These are phyloP conservation scores for Cephus pulcher DNA, from an alignment of 2,888 invertebrate species.

Conservation along the genomic window DNA sequence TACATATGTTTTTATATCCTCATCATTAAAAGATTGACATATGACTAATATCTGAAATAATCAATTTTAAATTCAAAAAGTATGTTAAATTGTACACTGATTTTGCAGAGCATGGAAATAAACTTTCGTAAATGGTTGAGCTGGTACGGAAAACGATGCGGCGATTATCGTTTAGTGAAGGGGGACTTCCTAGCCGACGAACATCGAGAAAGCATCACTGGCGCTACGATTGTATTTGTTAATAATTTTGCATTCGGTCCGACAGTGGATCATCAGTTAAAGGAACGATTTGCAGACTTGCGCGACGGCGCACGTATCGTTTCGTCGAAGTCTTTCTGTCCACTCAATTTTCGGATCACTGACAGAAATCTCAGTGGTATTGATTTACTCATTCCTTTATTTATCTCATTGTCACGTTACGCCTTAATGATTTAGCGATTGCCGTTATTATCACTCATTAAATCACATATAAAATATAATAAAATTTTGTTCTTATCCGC, in stretches of 20 bases:
- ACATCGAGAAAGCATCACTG: conserved; percentile 93
- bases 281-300: conserved; percentile 95
- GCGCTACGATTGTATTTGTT: conserved; percentile 96
- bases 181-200: conserved; percentile 95
- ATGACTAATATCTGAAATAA: neutral
- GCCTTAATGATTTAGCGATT: neutral
- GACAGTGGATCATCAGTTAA: conserved; percentile 95
- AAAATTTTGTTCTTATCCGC: neutral
- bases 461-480: neutral
- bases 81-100: neutral
- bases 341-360: conserved; percentile 97
- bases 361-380: conserved; percentile 94
- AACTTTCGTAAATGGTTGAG: conserved; percentile 96
- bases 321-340: conserved; percentile 98
- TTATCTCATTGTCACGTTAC: neutral
- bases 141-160: conserved; percentile 97
- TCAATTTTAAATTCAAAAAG: neutral
- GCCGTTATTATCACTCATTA: neutral
- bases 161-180: conserved; percentile 90
- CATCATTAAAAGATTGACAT: neutral
- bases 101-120: conserved; percentile 82
- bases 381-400: neutral
- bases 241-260: conserved; percentile 99
- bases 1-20: conserved; percentile 52
- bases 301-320: conserved; percentile 96